These are phyloP conservation scores for Danaus plexippus DNA, from an alignment of 1,140 invertebrate genomes.

Conservation along the genomic window DNA sequence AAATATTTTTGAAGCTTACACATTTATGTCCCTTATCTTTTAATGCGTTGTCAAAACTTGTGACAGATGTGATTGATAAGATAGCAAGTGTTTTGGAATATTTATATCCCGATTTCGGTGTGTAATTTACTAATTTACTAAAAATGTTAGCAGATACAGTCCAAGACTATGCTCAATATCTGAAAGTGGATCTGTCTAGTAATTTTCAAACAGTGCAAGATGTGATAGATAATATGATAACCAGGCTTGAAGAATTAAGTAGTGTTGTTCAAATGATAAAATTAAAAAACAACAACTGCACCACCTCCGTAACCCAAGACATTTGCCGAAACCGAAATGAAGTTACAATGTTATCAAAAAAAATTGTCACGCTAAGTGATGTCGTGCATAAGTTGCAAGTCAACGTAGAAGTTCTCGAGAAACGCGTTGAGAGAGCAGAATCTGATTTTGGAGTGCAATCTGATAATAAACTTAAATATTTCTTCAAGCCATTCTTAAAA, in stretches of 20 bases:
- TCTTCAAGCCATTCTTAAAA: constrained; percentile 63
- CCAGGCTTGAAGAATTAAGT: constrained; percentile 66
- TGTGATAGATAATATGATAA: constrained; percentile 70
- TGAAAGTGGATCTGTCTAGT: constrained; percentile 58
- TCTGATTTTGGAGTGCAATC: constrained; percentile 54
- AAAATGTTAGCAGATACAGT: constrained; percentile 60
- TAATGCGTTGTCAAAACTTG: constrained; percentile 48
- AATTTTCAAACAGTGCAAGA: constrained; percentile 66
- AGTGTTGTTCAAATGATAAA: constrained; percentile 68
- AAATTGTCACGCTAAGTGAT: constrained; percentile 51
- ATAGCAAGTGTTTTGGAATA: constrained; percentile 48
- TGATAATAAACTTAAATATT: constrained; percentile 62
- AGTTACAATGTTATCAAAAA: constrained; percentile 55
- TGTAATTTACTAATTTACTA: constrained; percentile 21
- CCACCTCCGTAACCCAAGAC: constrained; percentile 45
- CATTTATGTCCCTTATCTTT: constrained; percentile 40
- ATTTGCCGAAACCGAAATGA: constrained; percentile 57
- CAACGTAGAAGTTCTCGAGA: constrained; percentile 63
- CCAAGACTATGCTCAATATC: constrained; percentile 59
- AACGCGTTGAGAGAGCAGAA: constrained; percentile 65
- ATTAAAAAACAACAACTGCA: constrained; percentile 54
- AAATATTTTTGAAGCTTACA: constrained; percentile 46
- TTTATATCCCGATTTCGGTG: constrained; percentile 60
- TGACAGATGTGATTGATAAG: constrained; percentile 52
- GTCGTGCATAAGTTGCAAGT: constrained; percentile 50